A percentile compares a stretch with the other conserved stretches of the same genome.
These are phyloP conservation scores for Lithophane socia DNA, from an alignment of 2,888 invertebrate genomes.

Conservation along the genomic window DNA sequence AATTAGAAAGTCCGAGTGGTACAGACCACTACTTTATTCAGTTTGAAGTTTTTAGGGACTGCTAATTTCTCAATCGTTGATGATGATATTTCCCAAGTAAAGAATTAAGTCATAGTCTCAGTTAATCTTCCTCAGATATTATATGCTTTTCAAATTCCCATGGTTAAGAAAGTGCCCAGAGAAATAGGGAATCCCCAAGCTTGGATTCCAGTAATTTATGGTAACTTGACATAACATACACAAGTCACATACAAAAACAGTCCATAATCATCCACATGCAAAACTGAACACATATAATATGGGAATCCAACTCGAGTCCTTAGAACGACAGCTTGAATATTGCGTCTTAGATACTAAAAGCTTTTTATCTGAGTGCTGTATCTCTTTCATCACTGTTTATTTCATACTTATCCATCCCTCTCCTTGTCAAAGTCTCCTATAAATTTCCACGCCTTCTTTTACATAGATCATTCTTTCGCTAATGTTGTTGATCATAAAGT, in stretches of 20 bases:
- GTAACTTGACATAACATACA: neutral
- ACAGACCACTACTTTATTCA: too few species aligned
- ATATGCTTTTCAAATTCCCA: neutral
- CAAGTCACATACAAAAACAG: neutral
- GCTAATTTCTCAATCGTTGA: neutral
- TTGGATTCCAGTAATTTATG: neutral
- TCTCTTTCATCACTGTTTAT: neutral
- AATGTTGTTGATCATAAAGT: neutral
- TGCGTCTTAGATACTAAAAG: neutral
- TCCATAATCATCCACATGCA: neutral
- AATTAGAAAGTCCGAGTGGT: conserved; percentile 20
- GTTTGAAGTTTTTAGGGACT: neutral
- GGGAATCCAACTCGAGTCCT: neutral
- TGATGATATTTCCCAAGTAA: neutral
- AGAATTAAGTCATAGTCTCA: neutral
- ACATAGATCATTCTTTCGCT: conserved; percentile 4
- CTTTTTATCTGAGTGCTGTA: neutral
- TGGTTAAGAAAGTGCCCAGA: neutral
- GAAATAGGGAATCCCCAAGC: neutral
- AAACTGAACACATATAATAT: neutral
- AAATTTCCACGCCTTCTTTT: conserved; percentile 1
- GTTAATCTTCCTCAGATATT: neutral
- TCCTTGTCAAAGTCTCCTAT: neutral
- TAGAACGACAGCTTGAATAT: neutral
- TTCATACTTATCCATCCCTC: neutral